These are phyloP conservation scores for Auanema freiburgensis DNA, from an alignment of 2,888 invertebrate genomes.

Conservation along the genomic window DNA sequence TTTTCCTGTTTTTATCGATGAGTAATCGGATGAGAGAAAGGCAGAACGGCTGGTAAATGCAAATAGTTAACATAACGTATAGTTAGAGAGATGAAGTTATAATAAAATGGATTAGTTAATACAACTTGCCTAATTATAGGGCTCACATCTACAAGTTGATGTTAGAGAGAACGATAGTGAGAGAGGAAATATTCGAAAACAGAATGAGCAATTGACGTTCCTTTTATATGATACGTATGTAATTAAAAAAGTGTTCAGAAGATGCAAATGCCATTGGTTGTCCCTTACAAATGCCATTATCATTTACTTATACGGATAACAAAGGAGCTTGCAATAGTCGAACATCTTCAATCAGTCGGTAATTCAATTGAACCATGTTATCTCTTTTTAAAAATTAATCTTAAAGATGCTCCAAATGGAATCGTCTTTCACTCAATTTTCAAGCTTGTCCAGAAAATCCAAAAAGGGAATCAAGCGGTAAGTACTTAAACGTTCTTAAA, in stretches of 20 bases:
- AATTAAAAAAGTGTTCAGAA: slow-evolving; percentile 19
- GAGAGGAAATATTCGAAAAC: too few relatives aligned
- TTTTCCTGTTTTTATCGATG: background rate
- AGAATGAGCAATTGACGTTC: too few relatives aligned
- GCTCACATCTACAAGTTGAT: too few relatives aligned
- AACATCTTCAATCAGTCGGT: slow-evolving; percentile 18
- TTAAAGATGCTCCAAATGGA: slow-evolving; percentile 36
- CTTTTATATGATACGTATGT: too few relatives aligned
- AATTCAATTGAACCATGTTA: slow-evolving; percentile 8
- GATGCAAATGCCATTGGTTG: slow-evolving; percentile 31
- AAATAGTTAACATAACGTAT: too few relatives aligned
- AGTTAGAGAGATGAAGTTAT: too few relatives aligned
- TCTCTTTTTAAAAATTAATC: background rate
- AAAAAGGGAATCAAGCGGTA: slow-evolving; percentile 31
- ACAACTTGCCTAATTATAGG: too few relatives aligned
- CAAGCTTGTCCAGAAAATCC: slow-evolving; percentile 43
- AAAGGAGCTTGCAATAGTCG: slow-evolving; percentile 35
- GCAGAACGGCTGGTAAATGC: too few relatives aligned
- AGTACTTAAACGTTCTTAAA: background rate
- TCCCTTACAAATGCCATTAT: slow-evolving; percentile 37
- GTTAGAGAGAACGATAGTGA: too few relatives aligned
- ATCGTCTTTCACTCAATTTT: slow-evolving; percentile 35
- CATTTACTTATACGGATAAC: slow-evolving; percentile 38
- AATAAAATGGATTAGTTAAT: too few relatives aligned
- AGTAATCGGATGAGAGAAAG: slow-evolving; percentile 6